phyloP scores from a whole-genome alignment of 2,113 vertebrate species.

The Ploceus nigricollis region DNA sequence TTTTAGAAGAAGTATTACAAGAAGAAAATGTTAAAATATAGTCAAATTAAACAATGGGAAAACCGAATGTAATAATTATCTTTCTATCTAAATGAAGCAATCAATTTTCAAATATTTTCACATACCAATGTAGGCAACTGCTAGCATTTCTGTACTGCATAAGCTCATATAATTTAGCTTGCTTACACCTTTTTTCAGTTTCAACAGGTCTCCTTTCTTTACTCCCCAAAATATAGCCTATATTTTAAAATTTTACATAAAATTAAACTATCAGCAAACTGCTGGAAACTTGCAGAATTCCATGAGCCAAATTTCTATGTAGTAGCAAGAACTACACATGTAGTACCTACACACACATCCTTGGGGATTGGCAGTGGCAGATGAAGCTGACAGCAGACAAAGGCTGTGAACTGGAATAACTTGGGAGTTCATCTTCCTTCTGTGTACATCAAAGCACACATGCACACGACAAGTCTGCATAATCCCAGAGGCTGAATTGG shows the following conservation, averaged over 20 bases:
- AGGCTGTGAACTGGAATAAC: not conserved
- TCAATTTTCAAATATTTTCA: not conserved
- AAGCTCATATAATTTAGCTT: not conserved
- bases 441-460: not conserved
- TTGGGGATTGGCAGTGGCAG: not conserved
- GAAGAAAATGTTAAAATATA: not conserved
- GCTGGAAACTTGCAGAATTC: not conserved
- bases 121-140: not conserved
- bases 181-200: not conserved
- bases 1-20: not conserved
- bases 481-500: not conserved
- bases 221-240: not conserved
- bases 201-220: not conserved
- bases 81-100: not conserved
- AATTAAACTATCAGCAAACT: not conserved
- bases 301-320: not conserved
- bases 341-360: not conserved
- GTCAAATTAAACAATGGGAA: not conserved
- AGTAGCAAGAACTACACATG: not conserved
- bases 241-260: not conserved
- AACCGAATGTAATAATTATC: not conserved
- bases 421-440: not conserved
- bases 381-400: rapidly evolving
- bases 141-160: not conserved
- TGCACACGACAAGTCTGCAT: not conserved